These are phyloP conservation scores for Amazona finschi DNA, from an alignment of 2,797 vertebrate genomes.

Conservation along the genomic window DNA sequence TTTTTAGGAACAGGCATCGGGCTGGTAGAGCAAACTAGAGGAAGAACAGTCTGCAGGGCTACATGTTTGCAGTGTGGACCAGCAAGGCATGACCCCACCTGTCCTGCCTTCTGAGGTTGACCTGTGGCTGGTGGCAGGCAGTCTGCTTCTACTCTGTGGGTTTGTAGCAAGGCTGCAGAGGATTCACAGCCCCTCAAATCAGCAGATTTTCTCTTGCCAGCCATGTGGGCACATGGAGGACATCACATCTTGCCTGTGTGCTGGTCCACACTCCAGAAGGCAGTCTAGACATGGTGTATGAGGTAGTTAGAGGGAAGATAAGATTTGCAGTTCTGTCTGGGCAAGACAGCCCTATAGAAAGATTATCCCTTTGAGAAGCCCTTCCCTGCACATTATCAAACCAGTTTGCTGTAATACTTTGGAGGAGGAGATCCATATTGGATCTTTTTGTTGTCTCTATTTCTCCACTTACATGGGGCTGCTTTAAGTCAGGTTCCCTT, in stretches of 20 bases:
- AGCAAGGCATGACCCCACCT: background rate
- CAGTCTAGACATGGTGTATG: background rate
- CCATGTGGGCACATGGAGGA: background rate
- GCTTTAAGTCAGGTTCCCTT: background rate
- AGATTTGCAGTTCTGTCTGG: background rate
- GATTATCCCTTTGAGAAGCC: background rate
- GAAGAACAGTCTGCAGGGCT: background rate
- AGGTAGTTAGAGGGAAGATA: background rate
- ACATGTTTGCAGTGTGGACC: accelerated
- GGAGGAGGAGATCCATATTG: background rate
- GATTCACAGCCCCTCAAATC: background rate
- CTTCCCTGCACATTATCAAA: background rate
- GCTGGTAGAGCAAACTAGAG: background rate
- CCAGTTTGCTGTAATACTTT: background rate
- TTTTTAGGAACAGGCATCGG: background rate
- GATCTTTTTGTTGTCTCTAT: background rate
- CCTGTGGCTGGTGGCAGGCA: background rate
- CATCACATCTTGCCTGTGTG: background rate
- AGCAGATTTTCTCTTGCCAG: background rate
- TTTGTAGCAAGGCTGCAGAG: background rate
- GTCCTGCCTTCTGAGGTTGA: background rate
- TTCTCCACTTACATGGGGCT: background rate
- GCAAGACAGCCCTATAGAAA: background rate
- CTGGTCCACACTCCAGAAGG: background rate
- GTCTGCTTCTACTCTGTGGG: background rate